Conservation (phyloP, 2,113 vertebrate species). For the Odontesthes bonariensis region DNA sequence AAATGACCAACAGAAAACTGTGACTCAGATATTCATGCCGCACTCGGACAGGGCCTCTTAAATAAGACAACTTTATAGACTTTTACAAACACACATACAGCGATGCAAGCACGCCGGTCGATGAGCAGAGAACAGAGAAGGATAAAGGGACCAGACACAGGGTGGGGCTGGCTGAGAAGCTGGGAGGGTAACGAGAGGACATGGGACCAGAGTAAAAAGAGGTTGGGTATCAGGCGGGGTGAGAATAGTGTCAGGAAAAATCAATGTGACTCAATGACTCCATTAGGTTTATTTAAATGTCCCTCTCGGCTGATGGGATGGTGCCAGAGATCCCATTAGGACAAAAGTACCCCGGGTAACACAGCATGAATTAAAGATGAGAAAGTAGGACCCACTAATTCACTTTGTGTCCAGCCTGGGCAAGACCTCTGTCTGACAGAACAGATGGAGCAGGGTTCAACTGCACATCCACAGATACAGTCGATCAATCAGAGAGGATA, state of each 20-base stretch:
- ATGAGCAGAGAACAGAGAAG: constrained; percentile 18
- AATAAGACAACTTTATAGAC: neutral
- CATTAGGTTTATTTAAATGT: constrained; percentile 77
- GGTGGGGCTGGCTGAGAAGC: constrained; percentile 56
- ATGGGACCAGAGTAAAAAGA: constrained; percentile 47
- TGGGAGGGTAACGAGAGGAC: constrained; percentile 42
- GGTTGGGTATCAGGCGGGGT: constrained; percentile 45
- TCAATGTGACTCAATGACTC: constrained; percentile 79
- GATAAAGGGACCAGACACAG: constrained; percentile 46
- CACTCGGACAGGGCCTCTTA: neutral
- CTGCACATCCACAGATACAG: neutral
- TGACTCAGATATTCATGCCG: neutral
- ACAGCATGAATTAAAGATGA: constrained; percentile 82
- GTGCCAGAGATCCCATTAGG: constrained; percentile 79
- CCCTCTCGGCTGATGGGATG: constrained; percentile 61
- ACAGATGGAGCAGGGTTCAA: constrained; percentile 28
- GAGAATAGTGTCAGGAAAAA: constrained; percentile 74
- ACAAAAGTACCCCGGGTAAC: constrained; percentile 55
- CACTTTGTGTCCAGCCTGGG: constrained; percentile 54
- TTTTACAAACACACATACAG: neutral
- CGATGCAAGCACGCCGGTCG: neutral
- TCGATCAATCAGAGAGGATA: constrained; percentile 14
- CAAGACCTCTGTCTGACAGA: constrained; percentile 36
- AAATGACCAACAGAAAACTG: constrained; percentile 4
- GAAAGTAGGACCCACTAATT: constrained; percentile 52